Percentiles rank a stretch among this genome's conserved stretches.
phyloP scores from a whole-genome alignment of 2,888 invertebrate species.

The Noctua pronuba region DNA sequence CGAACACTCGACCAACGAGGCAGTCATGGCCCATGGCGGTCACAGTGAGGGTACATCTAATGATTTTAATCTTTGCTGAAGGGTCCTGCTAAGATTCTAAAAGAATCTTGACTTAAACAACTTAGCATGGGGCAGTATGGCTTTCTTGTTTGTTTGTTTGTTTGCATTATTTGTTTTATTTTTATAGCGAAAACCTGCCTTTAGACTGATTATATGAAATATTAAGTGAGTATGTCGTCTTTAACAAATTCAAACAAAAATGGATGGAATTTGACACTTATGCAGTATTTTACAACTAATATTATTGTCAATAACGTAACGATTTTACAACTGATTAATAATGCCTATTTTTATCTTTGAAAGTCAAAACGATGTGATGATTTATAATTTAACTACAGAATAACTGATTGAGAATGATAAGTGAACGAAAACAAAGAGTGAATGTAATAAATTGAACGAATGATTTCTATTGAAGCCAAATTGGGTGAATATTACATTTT shows the following conservation, averaged over 20 bases:
- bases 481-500: constrained; percentile 15
- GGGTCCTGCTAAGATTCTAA: background rate
- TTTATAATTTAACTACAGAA: constrained; percentile 48
- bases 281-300: constrained; percentile 70
- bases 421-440: constrained; percentile 30
- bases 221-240: constrained; percentile 1
- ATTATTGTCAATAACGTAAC: constrained; percentile 76
- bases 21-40: no score
- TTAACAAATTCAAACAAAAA: constrained; percentile 60
- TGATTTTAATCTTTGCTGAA: background rate
- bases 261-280: constrained; percentile 80
- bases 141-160: background rate
- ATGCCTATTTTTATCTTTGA: constrained; percentile 38
- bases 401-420: constrained; percentile 33
- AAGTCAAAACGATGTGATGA: constrained; percentile 48
- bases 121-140: background rate
- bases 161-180: no score
- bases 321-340: constrained; percentile 48
- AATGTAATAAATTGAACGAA: constrained; percentile 36
- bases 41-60: background rate
- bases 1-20: no score
- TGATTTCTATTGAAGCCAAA: constrained; percentile 35
- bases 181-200: background rate
- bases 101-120: background rate
- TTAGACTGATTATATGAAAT: background rate